Evolutionary conservation across 2,888 invertebrate species (phyloP).

Genomic region (Trissonchulus latispiculum): DNA sequence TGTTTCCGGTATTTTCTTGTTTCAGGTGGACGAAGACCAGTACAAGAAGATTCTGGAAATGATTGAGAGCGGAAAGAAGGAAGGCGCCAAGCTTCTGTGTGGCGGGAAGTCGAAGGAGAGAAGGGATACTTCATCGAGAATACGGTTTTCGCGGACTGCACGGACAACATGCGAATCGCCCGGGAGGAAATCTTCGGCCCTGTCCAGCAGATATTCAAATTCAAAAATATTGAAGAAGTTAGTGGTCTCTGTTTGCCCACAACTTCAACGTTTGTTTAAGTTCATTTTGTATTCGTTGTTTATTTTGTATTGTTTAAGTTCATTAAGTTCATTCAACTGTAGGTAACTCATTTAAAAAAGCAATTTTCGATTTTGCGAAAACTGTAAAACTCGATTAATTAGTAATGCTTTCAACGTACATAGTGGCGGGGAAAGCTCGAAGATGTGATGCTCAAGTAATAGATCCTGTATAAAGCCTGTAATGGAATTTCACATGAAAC

Average conservation of each 20-base stretch:
- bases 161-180: conserved; percentile 49
- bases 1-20: no score
- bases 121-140: conserved; percentile 59
- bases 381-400: no score
- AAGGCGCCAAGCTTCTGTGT: conserved; percentile 65
- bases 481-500: no score
- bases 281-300: not conserved
- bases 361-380: no score
- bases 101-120: conserved; percentile 61
- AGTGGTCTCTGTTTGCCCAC: conserved; percentile 48
- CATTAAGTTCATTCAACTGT: no score
- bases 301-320: no score
- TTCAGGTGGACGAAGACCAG: conserved; percentile 57
- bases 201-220: conserved; percentile 82
- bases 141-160: conserved; percentile 47
- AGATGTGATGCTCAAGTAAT: no score
- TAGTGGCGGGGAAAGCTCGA: no score
- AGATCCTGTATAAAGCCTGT: no score
- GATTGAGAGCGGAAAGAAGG: conserved; percentile 64
- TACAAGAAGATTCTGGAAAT: conserved; percentile 63
- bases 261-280: not conserved
- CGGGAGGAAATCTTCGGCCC: conserved; percentile 71
- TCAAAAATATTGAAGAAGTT: conserved; percentile 71
- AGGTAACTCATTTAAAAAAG: no score
- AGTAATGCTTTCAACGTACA: no score